These are phyloP conservation scores for Arctopsyche grandis DNA, from an alignment of 1,140 invertebrate species.

Conservation along the genomic window DNA sequence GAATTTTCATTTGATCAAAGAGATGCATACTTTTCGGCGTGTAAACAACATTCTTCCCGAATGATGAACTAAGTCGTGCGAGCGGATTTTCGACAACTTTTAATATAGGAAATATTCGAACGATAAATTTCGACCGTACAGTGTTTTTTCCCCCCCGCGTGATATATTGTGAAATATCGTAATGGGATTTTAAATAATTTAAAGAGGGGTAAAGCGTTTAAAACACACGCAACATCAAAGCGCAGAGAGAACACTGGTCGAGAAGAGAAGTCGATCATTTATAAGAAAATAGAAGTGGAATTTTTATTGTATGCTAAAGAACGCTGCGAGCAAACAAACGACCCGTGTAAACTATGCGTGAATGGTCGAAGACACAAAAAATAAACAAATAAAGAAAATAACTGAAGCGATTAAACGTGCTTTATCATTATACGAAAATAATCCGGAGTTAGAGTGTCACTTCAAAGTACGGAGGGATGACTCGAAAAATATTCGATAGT, in stretches of 20 bases:
- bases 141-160: neutral
- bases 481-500: conserved; percentile 20
- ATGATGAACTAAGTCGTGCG: conserved; percentile 3
- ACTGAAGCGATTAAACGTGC: neutral
- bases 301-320: conserved; percentile 15
- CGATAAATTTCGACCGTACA: neutral
- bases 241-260: neutral
- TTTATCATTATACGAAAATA: conserved; percentile 26
- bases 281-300: conserved; percentile 21
- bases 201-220: neutral
- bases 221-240: neutral
- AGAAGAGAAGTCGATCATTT: neutral
- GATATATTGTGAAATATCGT: conserved; percentile 3
- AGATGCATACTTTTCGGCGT: conserved; percentile 1
- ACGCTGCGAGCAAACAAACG: conserved; percentile 17
- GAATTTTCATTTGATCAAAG: conserved; percentile 4
- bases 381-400: neutral
- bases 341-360: conserved; percentile 8
- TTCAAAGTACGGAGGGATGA: conserved; percentile 2
- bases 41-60: conserved; percentile 21
- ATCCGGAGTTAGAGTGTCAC: conserved; percentile 14
- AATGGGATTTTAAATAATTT: conserved; percentile 18
- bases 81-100: neutral
- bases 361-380: neutral
- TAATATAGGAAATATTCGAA: conserved; percentile 4